Evolutionary conservation across 2,113 vertebrate genomes (phyloP).

Genomic region (Anarrhichthys ocellatus): DNA sequence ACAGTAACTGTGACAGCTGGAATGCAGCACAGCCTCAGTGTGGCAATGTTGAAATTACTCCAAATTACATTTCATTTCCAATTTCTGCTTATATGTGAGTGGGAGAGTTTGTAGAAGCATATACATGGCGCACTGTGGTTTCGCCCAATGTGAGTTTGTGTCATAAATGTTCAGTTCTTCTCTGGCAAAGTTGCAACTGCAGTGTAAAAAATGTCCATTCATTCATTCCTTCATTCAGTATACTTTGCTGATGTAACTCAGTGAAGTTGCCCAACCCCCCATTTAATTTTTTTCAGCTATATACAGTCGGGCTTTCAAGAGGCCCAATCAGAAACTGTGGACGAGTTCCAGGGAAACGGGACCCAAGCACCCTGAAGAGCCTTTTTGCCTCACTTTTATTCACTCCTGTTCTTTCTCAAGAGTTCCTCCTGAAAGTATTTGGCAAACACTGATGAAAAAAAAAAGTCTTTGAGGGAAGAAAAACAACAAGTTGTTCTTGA

Average conservation of each 20-base stretch:
- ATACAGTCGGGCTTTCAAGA: slow-evolving; percentile 71
- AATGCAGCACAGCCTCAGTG: slow-evolving; percentile 41
- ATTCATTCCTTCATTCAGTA: slow-evolving; percentile 50
- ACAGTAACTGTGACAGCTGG: slow-evolving; percentile 61
- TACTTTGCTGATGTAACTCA: slow-evolving; percentile 38
- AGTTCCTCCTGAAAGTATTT: slow-evolving; percentile 86
- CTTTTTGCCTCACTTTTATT: slow-evolving; percentile 81
- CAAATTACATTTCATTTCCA: slow-evolving; percentile 38
- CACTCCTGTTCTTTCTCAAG: slow-evolving; percentile 84
- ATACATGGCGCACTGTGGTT: neutral
- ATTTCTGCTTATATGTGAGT: neutral
- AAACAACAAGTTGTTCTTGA: slow-evolving; percentile 84
- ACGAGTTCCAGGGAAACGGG: slow-evolving; percentile 75
- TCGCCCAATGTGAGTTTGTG: neutral
- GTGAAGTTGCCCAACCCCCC: slow-evolving; percentile 34
- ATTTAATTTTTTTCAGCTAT: slow-evolving; percentile 51
- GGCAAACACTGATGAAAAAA: slow-evolving; percentile 82
- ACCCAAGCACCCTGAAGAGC: slow-evolving; percentile 81
- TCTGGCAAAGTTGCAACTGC: neutral
- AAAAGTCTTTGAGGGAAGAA: slow-evolving; percentile 82
- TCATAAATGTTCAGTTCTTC: neutral
- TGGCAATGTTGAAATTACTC: slow-evolving; percentile 20
- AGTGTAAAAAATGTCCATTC: slow-evolving; percentile 37
- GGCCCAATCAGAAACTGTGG: slow-evolving; percentile 68
- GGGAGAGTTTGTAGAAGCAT: neutral